phyloP scores from a whole-genome alignment of 2,113 vertebrate species.

The Symphodus melops region DNA sequence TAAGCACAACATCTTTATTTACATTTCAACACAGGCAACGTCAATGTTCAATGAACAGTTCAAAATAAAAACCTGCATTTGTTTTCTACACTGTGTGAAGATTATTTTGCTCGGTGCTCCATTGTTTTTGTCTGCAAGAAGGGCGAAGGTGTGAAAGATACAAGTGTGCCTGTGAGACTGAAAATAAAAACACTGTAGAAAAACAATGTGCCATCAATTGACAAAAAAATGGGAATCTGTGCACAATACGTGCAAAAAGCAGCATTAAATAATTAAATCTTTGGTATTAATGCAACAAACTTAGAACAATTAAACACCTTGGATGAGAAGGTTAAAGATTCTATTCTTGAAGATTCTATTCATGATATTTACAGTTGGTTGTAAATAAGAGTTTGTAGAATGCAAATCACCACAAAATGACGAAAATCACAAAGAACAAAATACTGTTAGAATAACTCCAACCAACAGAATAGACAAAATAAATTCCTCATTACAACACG shows the following conservation, averaged over 20 bases:
- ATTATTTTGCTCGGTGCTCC: slow-evolving; percentile 21
- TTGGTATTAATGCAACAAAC: slow-evolving; percentile 15
- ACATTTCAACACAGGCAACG: slow-evolving; percentile 15
- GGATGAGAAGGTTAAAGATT: background rate
- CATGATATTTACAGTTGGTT: slow-evolving; percentile 10
- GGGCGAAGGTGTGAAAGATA: slow-evolving; percentile 25
- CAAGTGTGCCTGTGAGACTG: background rate
- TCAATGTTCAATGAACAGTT: slow-evolving; percentile 13
- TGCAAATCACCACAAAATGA: slow-evolving; percentile 12
- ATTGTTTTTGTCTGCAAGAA: slow-evolving; percentile 39
- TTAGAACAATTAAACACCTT: background rate
- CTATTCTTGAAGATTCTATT: background rate
- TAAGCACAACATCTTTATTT: slow-evolving; percentile 17
- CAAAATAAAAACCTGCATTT: slow-evolving; percentile 14
- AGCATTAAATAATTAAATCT: slow-evolving; percentile 9
- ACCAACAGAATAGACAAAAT: background rate
- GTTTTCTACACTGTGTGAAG: background rate
- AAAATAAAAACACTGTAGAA: background rate
- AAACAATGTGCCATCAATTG: background rate
- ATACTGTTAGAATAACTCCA: background rate
- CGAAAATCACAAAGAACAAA: background rate
- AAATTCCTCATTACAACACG: background rate
- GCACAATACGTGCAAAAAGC: background rate
- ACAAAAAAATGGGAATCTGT: background rate
- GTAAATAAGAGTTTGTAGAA: slow-evolving; percentile 5